A percentile compares a stretch with the other conserved stretches of the same genome.
Evolutionary conservation across 2,113 vertebrate species (phyloP).

Genomic region (Thamnaconus septentrionalis): DNA sequence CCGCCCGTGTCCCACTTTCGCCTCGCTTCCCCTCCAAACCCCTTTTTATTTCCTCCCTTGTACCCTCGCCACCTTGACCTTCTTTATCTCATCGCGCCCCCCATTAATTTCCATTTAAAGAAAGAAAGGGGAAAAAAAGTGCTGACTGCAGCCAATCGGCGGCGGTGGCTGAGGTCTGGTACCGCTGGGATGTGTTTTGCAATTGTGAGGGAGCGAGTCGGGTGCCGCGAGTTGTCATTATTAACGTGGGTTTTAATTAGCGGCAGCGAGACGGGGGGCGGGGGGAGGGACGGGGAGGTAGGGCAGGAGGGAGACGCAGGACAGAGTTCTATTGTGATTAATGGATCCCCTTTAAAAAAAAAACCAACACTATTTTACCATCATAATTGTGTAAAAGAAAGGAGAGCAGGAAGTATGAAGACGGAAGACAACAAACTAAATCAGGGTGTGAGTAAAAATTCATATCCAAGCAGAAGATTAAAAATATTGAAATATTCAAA

Average conservation of each 20-base stretch:
- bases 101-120: slow-evolving; percentile 60
- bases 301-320: not conserved
- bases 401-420: no score
- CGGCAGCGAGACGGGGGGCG: not conserved
- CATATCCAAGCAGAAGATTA: no score
- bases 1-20: not conserved
- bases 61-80: slow-evolving; percentile 1
- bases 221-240: no score
- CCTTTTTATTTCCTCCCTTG: slow-evolving; percentile 23
- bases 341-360: no score
- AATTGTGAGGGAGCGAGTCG: no score
- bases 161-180: slow-evolving; percentile 49
- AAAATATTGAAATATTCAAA: no score
- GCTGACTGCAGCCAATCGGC: slow-evolving; percentile 81
- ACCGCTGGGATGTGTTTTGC: not conserved
- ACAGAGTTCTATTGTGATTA: not conserved
- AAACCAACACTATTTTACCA: no score
- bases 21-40: not conserved
- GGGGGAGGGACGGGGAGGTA: not conserved
- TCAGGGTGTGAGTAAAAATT: no score
- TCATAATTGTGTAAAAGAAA: no score
- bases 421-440: no score
- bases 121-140: slow-evolving; percentile 56
- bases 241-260: not conserved
- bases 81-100: slow-evolving; percentile 36